phyloP scores from a whole-genome alignment of 2,797 vertebrate genomes.

The Cynopterus sphinx region DNA sequence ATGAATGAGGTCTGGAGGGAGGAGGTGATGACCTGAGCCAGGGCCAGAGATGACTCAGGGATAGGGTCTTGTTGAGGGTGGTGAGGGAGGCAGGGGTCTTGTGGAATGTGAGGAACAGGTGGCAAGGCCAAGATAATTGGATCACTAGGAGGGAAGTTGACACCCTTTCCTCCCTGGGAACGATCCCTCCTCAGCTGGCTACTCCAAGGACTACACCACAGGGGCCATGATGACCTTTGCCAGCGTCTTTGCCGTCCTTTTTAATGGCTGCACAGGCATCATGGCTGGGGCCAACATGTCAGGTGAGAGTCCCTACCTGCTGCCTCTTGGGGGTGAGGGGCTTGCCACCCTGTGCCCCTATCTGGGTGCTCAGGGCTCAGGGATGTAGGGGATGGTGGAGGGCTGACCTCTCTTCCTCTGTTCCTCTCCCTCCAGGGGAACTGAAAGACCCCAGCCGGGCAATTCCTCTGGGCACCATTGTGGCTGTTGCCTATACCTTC shows the following conservation, averaged over 20 bases:
- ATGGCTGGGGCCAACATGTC: constrained; percentile 98
- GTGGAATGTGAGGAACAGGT: not conserved
- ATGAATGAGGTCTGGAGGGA: not conserved
- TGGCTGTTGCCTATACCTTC: constrained; percentile 92
- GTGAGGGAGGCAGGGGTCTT: not conserved
- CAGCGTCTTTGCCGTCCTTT: constrained; percentile 94
- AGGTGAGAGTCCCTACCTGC: constrained; percentile 83
- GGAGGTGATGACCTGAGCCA: too few species aligned
- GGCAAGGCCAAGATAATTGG: not conserved
- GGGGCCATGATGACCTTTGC: constrained; percentile 92
- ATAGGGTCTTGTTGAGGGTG: not conserved
- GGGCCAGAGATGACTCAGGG: not conserved
- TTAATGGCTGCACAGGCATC: constrained; percentile 96
- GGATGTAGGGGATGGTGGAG: fast-evolving
- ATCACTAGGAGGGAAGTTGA: not conserved
- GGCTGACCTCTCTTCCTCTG: not conserved
- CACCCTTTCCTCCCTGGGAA: not conserved
- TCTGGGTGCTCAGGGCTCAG: not conserved
- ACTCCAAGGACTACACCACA: constrained; percentile 94
- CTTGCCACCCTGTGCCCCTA: not conserved
- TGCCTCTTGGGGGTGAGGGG: not conserved
- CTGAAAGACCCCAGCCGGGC: constrained; percentile 93
- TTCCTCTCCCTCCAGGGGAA: constrained; percentile 86
- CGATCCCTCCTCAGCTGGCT: constrained; percentile 84
- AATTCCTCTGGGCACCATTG: constrained; percentile 94